Base-by-base conservation (phyloP, 2,888 invertebrate genomes). In the Notodonta ziczac region DNA sequence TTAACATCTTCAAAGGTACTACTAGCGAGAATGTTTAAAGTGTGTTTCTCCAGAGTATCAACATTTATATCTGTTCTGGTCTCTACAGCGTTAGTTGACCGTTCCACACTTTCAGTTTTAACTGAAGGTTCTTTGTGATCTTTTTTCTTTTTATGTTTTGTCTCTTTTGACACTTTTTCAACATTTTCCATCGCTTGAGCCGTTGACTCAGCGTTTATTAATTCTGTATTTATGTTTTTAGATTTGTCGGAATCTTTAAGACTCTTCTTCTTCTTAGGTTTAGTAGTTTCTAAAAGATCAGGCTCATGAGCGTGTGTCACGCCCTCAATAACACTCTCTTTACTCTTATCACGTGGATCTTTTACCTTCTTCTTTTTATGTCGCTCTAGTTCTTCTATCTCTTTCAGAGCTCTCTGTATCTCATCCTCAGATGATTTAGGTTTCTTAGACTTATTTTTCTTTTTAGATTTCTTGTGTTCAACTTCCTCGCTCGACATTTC, bases 351-450 rank as follows among this genome's bases (percentile, higher is more conserved):
- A 46, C 72, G 70, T 44, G 60, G 32, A 50, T 85, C 86, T 73
- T 86, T 89, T 0, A 57, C 61, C 74, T 85, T 89, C 76, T 87
- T 92, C 78, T 91, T 93, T 72, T 89, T 91, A 14, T 64, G 66
- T 63, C 83, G 89, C 55, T 87, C 84, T 44, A 81, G 78, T 58
- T 86, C 89, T 69, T 91, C 91, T 57, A 93, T 92, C 80, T 93
- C 93, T 81, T 91, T 93, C 0, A 93, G 80, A 53, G 91, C 93
- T 72, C 84, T 89, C 67, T 86, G 87, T 66, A 93, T 93, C 70
- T 93, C 93, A 69, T 93, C 92, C 70, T 87, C 88, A 16, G 75
- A 64, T 2, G 76, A 69, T 73, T 87, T 91, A n/a, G 67, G 60
- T 72, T 88, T 91, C 69, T 90, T 92, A n/a, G 79, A 44, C 69